A percentile compares a stretch with the other conserved stretches of the same genome.
phyloP scores from a whole-genome alignment of 2,113 vertebrate species.

The Rhodinocichla rosea region DNA sequence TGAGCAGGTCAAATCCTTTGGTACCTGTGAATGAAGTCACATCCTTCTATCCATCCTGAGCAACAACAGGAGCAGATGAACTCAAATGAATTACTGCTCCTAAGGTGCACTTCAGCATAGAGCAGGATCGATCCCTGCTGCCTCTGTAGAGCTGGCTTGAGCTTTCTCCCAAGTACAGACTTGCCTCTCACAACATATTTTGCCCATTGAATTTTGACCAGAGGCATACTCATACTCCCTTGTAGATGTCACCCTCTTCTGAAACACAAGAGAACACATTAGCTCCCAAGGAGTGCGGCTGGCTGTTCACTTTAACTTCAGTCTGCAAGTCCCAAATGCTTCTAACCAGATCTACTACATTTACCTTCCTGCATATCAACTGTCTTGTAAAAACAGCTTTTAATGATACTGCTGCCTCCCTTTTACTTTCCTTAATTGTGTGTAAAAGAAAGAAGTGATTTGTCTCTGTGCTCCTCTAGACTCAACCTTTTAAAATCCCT shows the following conservation, averaged over 20 bases:
- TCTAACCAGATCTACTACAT: not conserved
- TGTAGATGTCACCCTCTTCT: not conserved
- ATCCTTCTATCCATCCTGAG: not conserved
- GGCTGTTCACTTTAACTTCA: not conserved
- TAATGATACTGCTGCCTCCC: not conserved
- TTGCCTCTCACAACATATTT: not conserved
- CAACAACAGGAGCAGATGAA: not conserved
- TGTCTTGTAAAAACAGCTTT: not conserved
- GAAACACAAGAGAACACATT: not conserved
- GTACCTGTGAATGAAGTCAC: not conserved
- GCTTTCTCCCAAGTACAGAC: not conserved
- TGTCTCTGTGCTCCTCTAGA: not conserved
- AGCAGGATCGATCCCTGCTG: not conserved
- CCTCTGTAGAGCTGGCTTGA: not conserved
- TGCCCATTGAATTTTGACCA: not conserved
- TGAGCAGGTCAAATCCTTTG: not conserved
- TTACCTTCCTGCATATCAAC: not conserved
- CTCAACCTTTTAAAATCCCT: not conserved
- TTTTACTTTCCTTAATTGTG: not conserved
- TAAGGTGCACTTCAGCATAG: not conserved
- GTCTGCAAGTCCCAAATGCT: not conserved
- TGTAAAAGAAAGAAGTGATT: not conserved
- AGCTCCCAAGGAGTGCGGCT: not conserved
- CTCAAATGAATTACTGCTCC: not conserved
- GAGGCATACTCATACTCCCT: not conserved